Percentiles rank a stretch among this genome's conserved stretches.
Conservation (phyloP, 2,888 invertebrate species). For the Siphlonurus alternatus region DNA sequence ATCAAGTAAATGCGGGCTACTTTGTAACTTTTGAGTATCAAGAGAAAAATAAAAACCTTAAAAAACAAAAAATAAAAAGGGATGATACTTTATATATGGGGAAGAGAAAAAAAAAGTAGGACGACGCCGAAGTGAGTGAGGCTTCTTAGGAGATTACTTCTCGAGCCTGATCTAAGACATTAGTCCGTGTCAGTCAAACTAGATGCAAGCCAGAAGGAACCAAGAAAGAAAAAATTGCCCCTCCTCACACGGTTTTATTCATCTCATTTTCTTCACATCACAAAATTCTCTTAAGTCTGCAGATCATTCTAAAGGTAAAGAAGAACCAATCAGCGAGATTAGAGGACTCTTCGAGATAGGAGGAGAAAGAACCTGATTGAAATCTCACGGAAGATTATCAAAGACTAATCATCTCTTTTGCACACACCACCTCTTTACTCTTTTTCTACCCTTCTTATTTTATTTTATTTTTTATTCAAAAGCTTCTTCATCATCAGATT, state of each 20-base stretch:
- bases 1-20: background rate
- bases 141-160: background rate
- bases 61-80: background rate
- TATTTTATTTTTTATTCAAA: too few species aligned
- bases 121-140: background rate
- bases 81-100: background rate
- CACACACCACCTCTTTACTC: too few species aligned
- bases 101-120: background rate
- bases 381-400: background rate
- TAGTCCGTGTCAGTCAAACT: background rate
- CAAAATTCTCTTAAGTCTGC: too few species aligned
- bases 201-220: background rate
- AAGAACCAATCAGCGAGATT: background rate
- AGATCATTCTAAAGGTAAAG: background rate
- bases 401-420: too few species aligned
- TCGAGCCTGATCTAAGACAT: background rate
- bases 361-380: background rate
- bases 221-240: background rate
- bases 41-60: background rate
- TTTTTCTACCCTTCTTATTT: too few species aligned
- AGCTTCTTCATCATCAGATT: too few species aligned
- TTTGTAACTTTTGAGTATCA: background rate
- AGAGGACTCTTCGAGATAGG: background rate
- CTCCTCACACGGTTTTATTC: background rate
- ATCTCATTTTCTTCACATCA: background rate